Base-by-base conservation (phyloP, 1,140 invertebrate genomes). In the Lucilia cuprina region DNA sequence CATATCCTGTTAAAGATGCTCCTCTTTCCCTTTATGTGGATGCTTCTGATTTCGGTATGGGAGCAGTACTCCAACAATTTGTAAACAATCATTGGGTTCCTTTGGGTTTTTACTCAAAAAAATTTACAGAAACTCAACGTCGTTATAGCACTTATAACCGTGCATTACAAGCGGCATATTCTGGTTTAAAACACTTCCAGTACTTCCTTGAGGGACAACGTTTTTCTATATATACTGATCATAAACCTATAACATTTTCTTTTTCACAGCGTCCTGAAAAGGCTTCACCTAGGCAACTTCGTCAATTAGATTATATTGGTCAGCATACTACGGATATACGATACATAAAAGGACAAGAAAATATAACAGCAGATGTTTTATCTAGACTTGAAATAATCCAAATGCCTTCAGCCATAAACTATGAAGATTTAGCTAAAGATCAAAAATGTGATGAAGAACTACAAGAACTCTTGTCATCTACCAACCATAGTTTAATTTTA, bases 241-340 rank as follows among this genome's bases (percentile, higher is more conserved):
- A 92, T 70, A 91, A 91, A 83, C 91, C 91, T 5, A 85, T 92
- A 2, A 89, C 84, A 19, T 89, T 86, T 82, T 87, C 87, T 0
- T 90, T 90, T 77, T 5, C 34, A n/a, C 80, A 78, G n/a, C 60
- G 78, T 9, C 17, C 17, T 5, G 80, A 85, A 60, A 83, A 77
- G 49, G 75, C 75, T 8, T 82, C 84, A 14, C 25, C 5, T 84
- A 88, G 14, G 86, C 88, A 47, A 55, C 86, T 34, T 9, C 50
- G 55, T 10, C 88, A 92, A 21, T 82, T 92, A 0, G 87, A 92
- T 82, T 91, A 83, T 19, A 92, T 92, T n/a, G 82, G 86, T 0
- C 89, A 92, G 84, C 91, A 89, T 83, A 88, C 89, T 0, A 90
- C 88, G 0, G 84, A 90, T 35, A 90, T 92, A 55, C 34, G 83